Conservation (phyloP, 2,113 vertebrate species). For the Anoura caudifer region DNA sequence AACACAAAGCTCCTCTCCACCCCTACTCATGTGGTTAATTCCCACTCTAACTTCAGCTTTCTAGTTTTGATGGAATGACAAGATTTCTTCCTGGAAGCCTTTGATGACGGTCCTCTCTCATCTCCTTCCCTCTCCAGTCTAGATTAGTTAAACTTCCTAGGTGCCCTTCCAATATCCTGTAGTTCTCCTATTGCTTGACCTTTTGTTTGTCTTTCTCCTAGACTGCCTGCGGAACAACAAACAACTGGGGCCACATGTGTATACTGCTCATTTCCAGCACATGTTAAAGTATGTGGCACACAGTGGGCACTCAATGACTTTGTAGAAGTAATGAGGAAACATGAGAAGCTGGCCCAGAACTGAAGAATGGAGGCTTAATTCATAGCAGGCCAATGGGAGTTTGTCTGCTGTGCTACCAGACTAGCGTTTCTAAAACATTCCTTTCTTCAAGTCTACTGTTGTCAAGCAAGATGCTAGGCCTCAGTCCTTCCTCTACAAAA, state of each 20-base stretch:
- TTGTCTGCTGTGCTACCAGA: neutral
- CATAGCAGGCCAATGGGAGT: neutral
- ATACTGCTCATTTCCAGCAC: neutral
- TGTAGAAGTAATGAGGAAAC: neutral
- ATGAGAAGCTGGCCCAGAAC: neutral
- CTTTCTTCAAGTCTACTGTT: slow-evolving; percentile 5
- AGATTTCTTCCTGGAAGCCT: slow-evolving; percentile 17
- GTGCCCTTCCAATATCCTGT: neutral
- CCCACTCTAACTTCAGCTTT: neutral
- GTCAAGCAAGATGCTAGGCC: neutral
- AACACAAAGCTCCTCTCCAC: neutral
- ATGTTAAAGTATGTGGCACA: neutral
- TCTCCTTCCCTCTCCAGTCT: neutral
- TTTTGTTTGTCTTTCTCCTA: neutral
- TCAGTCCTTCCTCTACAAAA: slow-evolving; percentile 40
- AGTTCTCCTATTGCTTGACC: neutral
- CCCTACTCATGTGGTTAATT: neutral
- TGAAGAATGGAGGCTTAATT: neutral
- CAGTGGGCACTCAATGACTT: neutral
- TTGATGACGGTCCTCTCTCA: neutral
- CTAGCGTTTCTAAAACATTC: slow-evolving; percentile 4
- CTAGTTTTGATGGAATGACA: neutral
- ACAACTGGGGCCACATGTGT: neutral
- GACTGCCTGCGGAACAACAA: neutral
- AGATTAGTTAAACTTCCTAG: neutral